Conservation (phyloP, 2,797 vertebrate genomes). For the Sebastiscus tertius region DNA sequence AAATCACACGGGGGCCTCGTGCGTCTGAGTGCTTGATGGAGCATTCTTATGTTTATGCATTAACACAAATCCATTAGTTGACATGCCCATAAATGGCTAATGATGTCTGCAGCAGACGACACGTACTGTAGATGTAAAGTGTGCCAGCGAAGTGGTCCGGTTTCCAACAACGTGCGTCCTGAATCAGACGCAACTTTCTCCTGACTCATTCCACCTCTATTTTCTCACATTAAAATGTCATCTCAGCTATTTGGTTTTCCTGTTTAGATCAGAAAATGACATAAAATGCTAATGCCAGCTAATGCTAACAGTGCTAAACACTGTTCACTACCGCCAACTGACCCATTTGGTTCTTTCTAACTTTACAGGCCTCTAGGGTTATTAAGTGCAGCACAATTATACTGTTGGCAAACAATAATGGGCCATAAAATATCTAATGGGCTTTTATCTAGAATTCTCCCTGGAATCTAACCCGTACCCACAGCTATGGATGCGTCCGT, state of each 20-base stretch:
- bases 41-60: conserved; percentile 51
- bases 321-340: neutral
- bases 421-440: neutral
- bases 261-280: neutral
- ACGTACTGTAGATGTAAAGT: neutral
- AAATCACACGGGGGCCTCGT: conserved; percentile 35
- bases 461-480: neutral
- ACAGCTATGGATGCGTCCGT: neutral
- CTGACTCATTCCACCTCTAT: neutral
- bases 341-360: neutral
- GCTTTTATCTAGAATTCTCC: neutral
- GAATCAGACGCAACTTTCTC: neutral
- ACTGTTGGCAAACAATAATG: neutral
- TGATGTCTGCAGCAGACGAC: conserved; percentile 43
- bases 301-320: neutral
- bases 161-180: neutral
- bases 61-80: conserved; percentile 52
- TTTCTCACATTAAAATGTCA: neutral
- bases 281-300: neutral
- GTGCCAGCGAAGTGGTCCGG: neutral
- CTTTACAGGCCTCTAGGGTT: neutral
- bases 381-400: neutral
- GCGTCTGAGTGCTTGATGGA: conserved; percentile 49
- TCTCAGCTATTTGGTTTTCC: neutral
- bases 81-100: conserved; percentile 41